These are phyloP conservation scores for Bubo bubo DNA, from an alignment of 2,113 vertebrate genomes.

Conservation along the genomic window DNA sequence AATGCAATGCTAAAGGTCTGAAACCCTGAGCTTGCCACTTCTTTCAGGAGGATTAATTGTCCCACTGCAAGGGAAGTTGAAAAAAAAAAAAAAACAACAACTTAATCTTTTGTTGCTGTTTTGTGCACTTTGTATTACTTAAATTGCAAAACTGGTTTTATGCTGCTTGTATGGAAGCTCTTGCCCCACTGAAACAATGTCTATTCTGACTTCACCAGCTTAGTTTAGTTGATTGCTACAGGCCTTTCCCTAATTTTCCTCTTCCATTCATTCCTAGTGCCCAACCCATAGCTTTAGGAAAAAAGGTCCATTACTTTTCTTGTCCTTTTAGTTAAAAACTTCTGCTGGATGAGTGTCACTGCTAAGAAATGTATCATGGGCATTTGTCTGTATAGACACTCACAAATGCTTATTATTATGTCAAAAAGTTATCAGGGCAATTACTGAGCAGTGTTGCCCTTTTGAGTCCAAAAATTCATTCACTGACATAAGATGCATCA, in stretches of 20 bases:
- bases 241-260: neutral
- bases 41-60: neutral
- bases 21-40: neutral
- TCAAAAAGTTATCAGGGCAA: neutral
- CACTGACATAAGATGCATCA: rapidly evolving
- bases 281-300: neutral
- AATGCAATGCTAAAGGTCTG: neutral
- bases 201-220: neutral
- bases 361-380: neutral
- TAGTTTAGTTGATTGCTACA: neutral
- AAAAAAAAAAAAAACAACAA: neutral
- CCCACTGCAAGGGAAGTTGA: neutral
- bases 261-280: neutral
- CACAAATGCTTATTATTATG: neutral
- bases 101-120: neutral
- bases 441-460: neutral
- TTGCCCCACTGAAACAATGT: neutral
- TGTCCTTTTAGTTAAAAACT: neutral
- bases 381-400: neutral
- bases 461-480: rapidly evolving
- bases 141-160: neutral
- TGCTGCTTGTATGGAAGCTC: neutral
- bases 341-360: neutral
- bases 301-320: neutral
- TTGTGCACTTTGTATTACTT: neutral